Conservation (phyloP, 2,797 vertebrate species). For the Pitangus sulphuratus region DNA sequence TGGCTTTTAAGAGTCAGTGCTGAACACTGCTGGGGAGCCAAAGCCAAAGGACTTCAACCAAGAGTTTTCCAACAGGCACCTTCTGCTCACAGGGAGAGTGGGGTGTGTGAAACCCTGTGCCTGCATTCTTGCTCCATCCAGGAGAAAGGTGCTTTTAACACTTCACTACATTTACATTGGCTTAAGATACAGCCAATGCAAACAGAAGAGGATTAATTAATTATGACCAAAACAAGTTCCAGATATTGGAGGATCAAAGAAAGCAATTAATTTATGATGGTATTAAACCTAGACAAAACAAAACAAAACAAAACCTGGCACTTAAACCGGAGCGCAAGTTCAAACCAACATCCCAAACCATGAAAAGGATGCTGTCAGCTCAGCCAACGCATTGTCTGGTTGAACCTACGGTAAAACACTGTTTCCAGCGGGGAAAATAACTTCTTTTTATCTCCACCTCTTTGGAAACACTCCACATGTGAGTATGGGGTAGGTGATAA, state of each 20-base stretch:
- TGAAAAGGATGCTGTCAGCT: background rate
- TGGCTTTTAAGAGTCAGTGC: background rate
- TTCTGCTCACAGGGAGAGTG: fast-evolving
- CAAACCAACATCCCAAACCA: background rate
- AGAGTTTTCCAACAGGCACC: background rate
- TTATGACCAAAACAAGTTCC: background rate
- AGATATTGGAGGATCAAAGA: background rate
- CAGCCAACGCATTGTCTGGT: fast-evolving
- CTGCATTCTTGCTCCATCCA: background rate
- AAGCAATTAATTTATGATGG: background rate
- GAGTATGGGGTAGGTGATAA: fast-evolving
- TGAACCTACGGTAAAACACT: background rate
- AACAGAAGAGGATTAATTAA: background rate
- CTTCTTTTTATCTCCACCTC: background rate
- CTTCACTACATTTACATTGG: background rate
- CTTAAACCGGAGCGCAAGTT: background rate
- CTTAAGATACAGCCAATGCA: background rate
- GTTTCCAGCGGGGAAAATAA: background rate
- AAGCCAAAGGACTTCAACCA: background rate
- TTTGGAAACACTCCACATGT: background rate
- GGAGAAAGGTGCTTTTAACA: background rate
- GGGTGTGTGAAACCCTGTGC: fast-evolving
- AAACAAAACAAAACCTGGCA: background rate
- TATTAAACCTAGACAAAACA: background rate
- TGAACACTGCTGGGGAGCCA: background rate